phyloP scores from a whole-genome alignment of 2,888 invertebrate genomes.

The Biston betularia region DNA sequence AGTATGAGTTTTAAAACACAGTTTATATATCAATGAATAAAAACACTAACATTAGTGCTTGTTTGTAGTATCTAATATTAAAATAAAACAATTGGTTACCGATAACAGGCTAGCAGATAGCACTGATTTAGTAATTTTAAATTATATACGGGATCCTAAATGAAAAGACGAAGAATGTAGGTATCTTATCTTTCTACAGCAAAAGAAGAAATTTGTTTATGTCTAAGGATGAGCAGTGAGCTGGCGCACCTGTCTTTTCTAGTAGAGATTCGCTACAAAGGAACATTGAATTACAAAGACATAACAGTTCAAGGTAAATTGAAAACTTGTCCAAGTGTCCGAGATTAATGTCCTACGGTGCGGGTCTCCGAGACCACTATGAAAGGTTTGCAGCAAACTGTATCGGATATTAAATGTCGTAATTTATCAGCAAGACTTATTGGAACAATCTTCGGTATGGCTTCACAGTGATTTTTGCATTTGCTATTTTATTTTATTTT shows the following conservation, averaged over 20 bases:
- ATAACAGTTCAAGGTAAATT: constrained; percentile 25
- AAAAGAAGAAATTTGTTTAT: background rate
- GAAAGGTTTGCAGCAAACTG: constrained; percentile 36
- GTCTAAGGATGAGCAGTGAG: background rate
- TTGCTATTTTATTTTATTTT: no score
- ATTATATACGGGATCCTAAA: no score
- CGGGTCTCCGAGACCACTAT: constrained; percentile 28
- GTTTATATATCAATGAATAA: no score
- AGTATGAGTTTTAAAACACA: no score
- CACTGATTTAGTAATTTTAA: no score
- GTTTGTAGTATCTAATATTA: no score
- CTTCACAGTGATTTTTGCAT: background rate
- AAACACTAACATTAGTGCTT: no score
- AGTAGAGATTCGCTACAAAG: background rate
- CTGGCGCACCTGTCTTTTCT: background rate
- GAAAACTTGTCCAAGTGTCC: constrained; percentile 21
- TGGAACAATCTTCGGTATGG: constrained; percentile 11
- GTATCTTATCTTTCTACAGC: background rate
- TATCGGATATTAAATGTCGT: constrained; percentile 40
- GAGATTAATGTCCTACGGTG: constrained; percentile 26
- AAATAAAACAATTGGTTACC: no score
- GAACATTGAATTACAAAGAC: constrained; percentile 15
- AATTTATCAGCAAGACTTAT: constrained; percentile 30
- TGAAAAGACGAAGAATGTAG: background rate
- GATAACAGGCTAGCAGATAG: no score